Evolutionary conservation across 2,797 vertebrate species (phyloP).

Genomic region (Eulemur mongoz): DNA sequence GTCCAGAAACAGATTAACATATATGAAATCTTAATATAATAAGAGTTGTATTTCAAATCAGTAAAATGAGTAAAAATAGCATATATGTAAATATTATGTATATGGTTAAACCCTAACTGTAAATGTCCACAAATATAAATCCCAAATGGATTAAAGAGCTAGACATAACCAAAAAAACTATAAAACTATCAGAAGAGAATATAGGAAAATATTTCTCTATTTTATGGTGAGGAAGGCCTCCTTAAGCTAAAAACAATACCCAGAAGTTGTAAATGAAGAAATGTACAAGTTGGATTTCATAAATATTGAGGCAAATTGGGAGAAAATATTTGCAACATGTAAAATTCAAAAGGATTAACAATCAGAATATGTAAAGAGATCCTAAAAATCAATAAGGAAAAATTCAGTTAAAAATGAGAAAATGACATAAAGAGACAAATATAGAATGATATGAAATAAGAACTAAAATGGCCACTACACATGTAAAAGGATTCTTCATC

Average conservation of each 20-base stretch:
- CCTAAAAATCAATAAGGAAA: constrained; percentile 30
- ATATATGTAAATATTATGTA: neutral
- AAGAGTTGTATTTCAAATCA: constrained; percentile 48
- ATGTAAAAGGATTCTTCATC: neutral
- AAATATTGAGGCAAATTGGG: constrained; percentile 7
- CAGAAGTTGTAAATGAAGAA: constrained; percentile 26
- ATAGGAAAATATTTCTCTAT: constrained; percentile 24
- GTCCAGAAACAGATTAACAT: constrained; percentile 2
- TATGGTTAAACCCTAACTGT: neutral
- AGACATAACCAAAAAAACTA: constrained; percentile 21
- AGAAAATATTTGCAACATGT: constrained; percentile 10
- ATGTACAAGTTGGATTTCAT: neutral
- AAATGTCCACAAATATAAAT: constrained; percentile 34
- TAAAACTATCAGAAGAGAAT: constrained; percentile 3
- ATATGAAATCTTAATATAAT: neutral
- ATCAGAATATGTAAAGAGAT: neutral
- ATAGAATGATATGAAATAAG: constrained; percentile 1
- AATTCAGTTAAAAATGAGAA: neutral
- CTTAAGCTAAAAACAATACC: constrained; percentile 20
- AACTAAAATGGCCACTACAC: neutral
- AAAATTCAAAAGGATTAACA: neutral
- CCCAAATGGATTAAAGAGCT: constrained; percentile 2
- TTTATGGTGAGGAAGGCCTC: neutral
- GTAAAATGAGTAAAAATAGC: constrained; percentile 15
- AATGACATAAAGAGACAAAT: neutral